These are phyloP conservation scores for Cryptomyrus ogoouensis DNA, from an alignment of 2,113 vertebrate genomes.

Conservation along the genomic window DNA sequence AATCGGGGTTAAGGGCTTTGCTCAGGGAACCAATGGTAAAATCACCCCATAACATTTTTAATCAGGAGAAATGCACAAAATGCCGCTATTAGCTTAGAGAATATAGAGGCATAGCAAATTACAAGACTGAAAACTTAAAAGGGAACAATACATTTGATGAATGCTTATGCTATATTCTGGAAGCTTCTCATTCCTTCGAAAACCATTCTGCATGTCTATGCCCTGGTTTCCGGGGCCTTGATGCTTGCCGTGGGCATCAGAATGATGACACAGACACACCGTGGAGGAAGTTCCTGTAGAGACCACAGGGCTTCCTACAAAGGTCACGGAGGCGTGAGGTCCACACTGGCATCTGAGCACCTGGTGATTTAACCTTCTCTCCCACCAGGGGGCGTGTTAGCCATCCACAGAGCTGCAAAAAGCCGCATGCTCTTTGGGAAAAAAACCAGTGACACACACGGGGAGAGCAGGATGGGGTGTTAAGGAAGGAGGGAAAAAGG, in stretches of 20 bases:
- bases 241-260: background rate
- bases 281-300: background rate
- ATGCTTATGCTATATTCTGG: background rate
- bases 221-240: background rate
- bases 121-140: background rate
- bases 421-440: background rate
- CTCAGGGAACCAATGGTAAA: background rate
- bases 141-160: background rate
- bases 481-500: background rate
- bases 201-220: background rate
- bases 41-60: background rate
- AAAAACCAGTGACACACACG: background rate
- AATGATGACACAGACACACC: background rate
- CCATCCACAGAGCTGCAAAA: background rate
- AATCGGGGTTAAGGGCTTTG: background rate
- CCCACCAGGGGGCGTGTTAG: background rate
- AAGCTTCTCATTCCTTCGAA: background rate
- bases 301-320: background rate
- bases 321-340: background rate
- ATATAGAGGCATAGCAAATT: background rate
- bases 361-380: background rate
- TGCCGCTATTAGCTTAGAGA: background rate
- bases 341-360: background rate
- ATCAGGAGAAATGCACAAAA: background rate
- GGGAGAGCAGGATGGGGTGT: background rate